phyloP scores from a whole-genome alignment of 2,113 vertebrate genomes.

The Gopherus evgoodei region DNA sequence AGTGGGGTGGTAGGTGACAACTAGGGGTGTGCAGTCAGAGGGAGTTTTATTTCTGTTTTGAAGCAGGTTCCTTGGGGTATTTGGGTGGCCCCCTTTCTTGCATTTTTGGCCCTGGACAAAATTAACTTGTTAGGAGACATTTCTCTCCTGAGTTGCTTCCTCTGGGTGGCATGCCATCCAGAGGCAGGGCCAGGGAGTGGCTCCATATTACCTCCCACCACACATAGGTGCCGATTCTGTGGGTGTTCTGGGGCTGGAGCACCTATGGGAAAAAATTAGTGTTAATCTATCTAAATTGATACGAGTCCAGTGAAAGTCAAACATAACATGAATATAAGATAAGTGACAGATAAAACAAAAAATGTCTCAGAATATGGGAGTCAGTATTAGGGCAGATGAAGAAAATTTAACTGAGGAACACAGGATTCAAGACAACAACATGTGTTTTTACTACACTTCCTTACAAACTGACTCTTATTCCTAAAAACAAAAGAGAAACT shows the following conservation, averaged over 20 bases:
- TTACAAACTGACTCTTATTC: neutral
- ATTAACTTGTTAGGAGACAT: neutral
- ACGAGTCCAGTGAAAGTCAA: neutral
- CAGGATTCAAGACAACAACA: neutral
- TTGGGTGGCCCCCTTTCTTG: neutral
- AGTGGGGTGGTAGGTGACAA: neutral
- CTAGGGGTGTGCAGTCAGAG: neutral
- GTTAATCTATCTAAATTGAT: neutral
- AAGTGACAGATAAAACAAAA: neutral
- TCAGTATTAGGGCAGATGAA: neutral
- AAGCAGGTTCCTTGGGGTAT: neutral
- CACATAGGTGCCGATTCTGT: too few species aligned
- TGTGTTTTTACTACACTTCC: neutral
- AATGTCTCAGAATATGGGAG: neutral
- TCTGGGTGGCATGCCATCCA: neutral
- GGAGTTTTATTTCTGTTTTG: neutral
- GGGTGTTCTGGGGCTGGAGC: too few species aligned
- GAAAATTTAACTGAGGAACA: neutral
- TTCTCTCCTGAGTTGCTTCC: neutral
- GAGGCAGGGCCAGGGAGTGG: neutral
- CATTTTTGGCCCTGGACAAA: neutral
- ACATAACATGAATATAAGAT: neutral
- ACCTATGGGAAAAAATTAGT: too few species aligned
- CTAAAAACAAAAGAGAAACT: neutral
- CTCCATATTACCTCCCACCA: neutral